These are phyloP conservation scores for Sapayoa aenigma DNA, from an alignment of 2,113 vertebrate genomes.

Conservation along the genomic window DNA sequence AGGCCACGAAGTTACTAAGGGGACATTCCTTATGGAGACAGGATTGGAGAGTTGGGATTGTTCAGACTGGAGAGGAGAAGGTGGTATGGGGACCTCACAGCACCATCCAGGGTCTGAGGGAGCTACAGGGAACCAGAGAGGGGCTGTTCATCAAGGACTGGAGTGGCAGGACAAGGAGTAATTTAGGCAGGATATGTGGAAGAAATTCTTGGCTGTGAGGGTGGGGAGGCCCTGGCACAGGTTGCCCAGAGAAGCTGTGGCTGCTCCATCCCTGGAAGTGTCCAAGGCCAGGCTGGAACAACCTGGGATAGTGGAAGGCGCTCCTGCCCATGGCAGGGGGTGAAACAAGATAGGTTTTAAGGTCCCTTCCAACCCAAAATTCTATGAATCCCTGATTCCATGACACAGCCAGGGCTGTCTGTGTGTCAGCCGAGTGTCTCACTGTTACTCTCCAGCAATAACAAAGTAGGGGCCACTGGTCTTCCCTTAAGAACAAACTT, in stretches of 20 bases:
- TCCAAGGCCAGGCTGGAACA: too few species aligned
- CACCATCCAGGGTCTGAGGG: background rate
- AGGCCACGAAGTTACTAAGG: fast-evolving
- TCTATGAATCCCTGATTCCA: background rate
- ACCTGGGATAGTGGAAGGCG: too few species aligned
- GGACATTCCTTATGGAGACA: background rate
- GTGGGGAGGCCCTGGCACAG: too few species aligned
- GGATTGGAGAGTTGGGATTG: background rate
- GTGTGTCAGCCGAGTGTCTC: background rate
- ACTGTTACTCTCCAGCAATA: background rate
- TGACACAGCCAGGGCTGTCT: background rate
- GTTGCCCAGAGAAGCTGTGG: too few species aligned
- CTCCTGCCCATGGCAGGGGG: too few species aligned
- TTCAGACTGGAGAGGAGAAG: background rate
- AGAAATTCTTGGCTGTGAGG: too few species aligned
- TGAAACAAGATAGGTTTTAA: fast-evolving
- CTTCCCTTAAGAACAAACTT: background rate
- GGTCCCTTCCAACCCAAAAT: background rate
- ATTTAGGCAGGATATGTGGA: background rate
- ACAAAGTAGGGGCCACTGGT: background rate
- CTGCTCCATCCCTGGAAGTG: too few species aligned
- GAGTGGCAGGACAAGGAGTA: background rate
- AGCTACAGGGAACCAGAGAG: background rate
- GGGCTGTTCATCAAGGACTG: background rate
- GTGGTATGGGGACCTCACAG: background rate